Evolutionary conservation across 1,140 invertebrate genomes (phyloP), one percentile per base, ranked within the genome.

Genomic region (Bombyx mandarina): DNA sequence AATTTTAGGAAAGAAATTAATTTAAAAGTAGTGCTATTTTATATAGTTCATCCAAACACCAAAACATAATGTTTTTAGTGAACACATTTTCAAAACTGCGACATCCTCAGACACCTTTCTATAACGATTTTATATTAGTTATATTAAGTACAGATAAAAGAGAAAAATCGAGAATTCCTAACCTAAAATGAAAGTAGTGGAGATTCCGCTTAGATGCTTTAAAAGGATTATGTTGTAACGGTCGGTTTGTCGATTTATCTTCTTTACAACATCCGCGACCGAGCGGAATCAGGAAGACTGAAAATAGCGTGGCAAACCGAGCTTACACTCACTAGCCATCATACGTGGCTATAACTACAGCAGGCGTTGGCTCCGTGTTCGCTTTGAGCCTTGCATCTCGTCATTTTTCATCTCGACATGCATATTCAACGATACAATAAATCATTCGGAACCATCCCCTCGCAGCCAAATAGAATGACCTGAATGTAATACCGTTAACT

Each of bases 341-440:
- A 35, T 35, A 35, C 26, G 26, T 35, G 26, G 26, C 26, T 35
- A 35, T 35, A 35, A 3, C 26, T 35, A 35, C 26, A 35, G 26
- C 26, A 35, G 1, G 26, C 26, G 2, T 35, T 35, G 26, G 26
- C 26, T 35, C 26, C 26, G 26, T 5, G 26, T 35, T 35, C 26
- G 26, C 26, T 3, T 5, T 35, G 26, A 35, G 26, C 26, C 26
- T 35, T 35, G 74, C 79, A 77, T 63, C 61, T 81, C 73, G 71
- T 83, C 77, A 85, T 86, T 86, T 86, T 85, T 86, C 83, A 86
- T 86, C 76, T 70, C 75, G 80, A 83, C 83, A 85, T 83, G 83
- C 82, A 86, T 86, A 86, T 85, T 87, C 83, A 85, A 82, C 80
- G 71, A 60, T 71, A 82, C 73, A 75, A 87, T 87, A 85, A 84